Evolutionary conservation across 2,113 vertebrate species (phyloP), one percentile per base, ranked within the genome.

Genomic region (Parotia lawesii): DNA sequence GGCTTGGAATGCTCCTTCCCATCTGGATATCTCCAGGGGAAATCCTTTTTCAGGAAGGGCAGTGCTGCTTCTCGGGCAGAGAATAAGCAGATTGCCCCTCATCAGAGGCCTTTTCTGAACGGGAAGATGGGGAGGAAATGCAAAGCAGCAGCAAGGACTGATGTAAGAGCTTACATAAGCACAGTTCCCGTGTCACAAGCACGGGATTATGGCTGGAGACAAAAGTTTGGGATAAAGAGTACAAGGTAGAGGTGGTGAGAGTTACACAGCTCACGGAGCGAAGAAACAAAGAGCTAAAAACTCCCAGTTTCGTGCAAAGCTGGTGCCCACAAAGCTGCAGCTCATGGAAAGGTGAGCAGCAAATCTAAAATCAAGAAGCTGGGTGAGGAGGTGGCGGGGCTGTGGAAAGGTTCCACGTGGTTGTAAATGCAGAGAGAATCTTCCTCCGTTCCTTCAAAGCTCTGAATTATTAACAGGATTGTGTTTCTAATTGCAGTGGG

Each of bases 1-100:
- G 16, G 8, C 27, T 27, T 7, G 58, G 42, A 11, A 12, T 44
- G 15, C 37, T 58, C 37, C 44, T 47, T 69, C 69, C 48, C 15
- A 2, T 3, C 27, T 10, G 0, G 15, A 6, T 13, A 8, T 5
- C 53, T 48, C 24, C 35, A 3, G 14, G 31, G 29, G 12, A 0
- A 12, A 22, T 3, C 17, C 1, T 15, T n/a, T 57, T 19, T 5
- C 61, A 47, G 61, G 82, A 35, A 28, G 44, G 12, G 47, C 29
- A 9, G 5, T 24, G 48, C 42, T 38, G 67, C 12, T 58, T 11
- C 29, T 29, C n/a, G 70, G 57, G 60, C 56, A 37, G 33, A 37
- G 47, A 50, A 47, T 25, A 1, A 75, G 61, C 38, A 67, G 71
- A 11, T 79, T 33, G 10, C 31, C 6, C 56, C 54, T 58, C 25